These are phyloP conservation scores for Petromus typicus DNA, from an alignment of 2,113 vertebrate genomes.

Conservation along the genomic window DNA sequence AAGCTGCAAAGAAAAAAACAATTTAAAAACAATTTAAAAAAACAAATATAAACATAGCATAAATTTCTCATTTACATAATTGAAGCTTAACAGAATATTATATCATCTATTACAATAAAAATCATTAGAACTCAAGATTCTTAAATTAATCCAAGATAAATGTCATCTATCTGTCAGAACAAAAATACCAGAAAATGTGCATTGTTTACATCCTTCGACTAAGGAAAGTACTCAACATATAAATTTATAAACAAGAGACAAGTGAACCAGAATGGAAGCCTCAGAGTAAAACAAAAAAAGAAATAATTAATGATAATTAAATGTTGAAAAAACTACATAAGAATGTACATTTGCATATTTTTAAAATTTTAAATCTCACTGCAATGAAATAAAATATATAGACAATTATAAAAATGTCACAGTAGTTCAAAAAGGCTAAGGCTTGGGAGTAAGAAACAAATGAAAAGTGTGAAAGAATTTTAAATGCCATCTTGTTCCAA, in stretches of 20 bases:
- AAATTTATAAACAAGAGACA: background rate
- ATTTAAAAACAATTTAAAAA: no score
- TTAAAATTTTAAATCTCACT: background rate
- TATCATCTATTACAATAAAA: background rate
- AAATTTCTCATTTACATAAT: background rate
- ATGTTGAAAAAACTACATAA: background rate
- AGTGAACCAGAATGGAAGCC: background rate
- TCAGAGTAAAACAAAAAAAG: background rate
- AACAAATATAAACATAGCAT: background rate
- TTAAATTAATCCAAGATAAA: background rate
- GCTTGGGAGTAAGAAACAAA: background rate
- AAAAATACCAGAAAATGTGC: background rate
- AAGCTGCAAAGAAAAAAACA: background rate
- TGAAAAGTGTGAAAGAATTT: background rate
- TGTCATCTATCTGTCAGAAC: background rate
- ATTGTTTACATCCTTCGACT: background rate
- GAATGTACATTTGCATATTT: background rate
- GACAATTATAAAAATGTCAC: background rate
- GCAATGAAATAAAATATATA: background rate
- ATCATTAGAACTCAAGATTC: background rate
- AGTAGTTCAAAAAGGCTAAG: background rate
- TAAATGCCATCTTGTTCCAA: background rate
- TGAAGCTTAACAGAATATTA: background rate
- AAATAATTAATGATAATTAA: background rate
- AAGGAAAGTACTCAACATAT: background rate